phyloP scores from a whole-genome alignment of 2,113 vertebrate species.

The Mandrillus leucophaeus region DNA sequence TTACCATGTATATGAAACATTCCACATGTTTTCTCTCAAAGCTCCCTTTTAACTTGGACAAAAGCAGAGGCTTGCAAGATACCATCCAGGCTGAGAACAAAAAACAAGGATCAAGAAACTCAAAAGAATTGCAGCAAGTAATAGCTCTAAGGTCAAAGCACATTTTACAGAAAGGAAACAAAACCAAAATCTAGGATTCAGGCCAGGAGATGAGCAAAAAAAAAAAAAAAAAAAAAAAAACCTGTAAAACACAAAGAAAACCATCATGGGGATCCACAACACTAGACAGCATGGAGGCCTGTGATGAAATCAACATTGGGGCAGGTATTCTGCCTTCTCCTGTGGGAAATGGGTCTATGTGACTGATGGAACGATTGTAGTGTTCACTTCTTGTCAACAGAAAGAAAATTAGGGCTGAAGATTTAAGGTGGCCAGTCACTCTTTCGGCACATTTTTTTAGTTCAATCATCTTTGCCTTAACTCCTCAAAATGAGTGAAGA shows the following conservation, averaged over 20 bases:
- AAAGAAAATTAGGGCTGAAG: not conserved
- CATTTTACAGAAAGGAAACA: not conserved
- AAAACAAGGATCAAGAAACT: not conserved
- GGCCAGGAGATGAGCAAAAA: not conserved
- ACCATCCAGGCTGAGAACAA: not conserved
- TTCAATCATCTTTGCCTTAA: not conserved
- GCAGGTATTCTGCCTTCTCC: not conserved
- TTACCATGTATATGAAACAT: not conserved
- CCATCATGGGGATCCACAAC: accelerated
- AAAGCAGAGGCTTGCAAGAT: not conserved
- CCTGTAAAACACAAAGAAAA: not conserved
- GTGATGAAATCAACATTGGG: no score
- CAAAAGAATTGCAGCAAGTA: not conserved
- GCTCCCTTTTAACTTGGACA: not conserved
- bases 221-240: no score
- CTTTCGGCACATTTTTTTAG: not conserved
- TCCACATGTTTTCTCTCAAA: not conserved
- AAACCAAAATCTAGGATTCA: not conserved
- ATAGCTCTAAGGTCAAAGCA: not conserved
- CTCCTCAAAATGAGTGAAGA: not conserved
- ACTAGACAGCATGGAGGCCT: accelerated
- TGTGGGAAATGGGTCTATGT: no score
- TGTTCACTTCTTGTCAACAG: not conserved
- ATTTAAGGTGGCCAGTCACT: not conserved
- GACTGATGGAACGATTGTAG: not conserved